A percentile compares a stretch with the other conserved stretches of the same genome.
Evolutionary conservation across 2,888 invertebrate species (phyloP).

Genomic region (Tipula lateralis): DNA sequence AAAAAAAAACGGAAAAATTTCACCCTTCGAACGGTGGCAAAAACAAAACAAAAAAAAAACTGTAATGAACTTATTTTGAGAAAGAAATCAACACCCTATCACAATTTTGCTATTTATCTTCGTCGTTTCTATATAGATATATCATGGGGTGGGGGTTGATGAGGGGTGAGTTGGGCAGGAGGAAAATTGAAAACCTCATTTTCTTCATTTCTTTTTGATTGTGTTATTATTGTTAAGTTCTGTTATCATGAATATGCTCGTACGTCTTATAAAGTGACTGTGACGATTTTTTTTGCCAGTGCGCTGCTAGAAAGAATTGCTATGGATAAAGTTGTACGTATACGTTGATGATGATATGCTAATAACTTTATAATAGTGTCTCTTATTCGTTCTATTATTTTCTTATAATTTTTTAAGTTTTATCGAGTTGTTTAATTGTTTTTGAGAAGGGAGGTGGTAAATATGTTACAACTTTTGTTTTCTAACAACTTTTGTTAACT

Average conservation of each 20-base stretch:
- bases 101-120: constrained; percentile 6
- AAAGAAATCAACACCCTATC: constrained; percentile 21
- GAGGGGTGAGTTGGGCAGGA: background rate
- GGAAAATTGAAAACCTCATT: background rate
- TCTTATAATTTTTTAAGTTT: background rate
- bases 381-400: background rate
- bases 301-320: background rate
- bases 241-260: background rate
- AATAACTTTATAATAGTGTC: constrained; percentile 25
- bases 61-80: constrained; percentile 25
- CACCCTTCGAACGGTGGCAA: background rate
- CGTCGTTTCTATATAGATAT: background rate
- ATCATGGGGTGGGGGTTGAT: background rate
- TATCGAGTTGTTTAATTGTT: background rate
- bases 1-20: constrained; percentile 25
- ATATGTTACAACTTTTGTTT: no score
- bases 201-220: background rate
- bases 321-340: background rate
- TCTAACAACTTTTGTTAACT: no score
- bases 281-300: background rate
- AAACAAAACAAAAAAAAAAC: background rate
- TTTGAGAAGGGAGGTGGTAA: no score
- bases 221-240: background rate
- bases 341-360: constrained; percentile 6
- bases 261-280: background rate